Conservation (phyloP, 2,113 vertebrate genomes). For the Chionomys nivalis region DNA sequence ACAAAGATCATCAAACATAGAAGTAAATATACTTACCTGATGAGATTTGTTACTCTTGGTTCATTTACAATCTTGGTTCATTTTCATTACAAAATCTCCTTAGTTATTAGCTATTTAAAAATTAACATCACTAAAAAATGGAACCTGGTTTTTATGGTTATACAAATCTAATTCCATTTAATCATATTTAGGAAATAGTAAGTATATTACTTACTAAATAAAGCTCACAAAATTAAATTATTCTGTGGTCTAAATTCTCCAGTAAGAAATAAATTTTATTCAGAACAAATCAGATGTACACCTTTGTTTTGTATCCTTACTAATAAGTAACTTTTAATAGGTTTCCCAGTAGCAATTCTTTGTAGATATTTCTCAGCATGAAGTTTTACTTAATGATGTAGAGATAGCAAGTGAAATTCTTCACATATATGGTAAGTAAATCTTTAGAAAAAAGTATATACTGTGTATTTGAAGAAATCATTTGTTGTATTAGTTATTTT, state of each 20-base stretch:
- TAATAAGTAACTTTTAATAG: background rate
- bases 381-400: background rate
- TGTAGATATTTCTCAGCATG: background rate
- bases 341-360: background rate
- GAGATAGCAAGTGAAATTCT: background rate
- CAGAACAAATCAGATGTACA: background rate
- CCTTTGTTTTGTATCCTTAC: background rate
- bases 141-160: background rate
- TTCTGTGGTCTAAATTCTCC: background rate
- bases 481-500: background rate
- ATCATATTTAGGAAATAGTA: background rate
- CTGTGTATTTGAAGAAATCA: background rate
- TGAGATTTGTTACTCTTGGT: background rate
- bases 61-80: background rate
- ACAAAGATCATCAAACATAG: background rate
- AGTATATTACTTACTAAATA: background rate
- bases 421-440: constrained; percentile 7
- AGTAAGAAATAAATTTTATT: background rate
- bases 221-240: background rate
- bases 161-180: background rate
- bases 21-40: background rate
- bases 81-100: background rate
- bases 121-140: background rate
- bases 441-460: background rate
- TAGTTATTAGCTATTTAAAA: background rate